Base-by-base conservation (phyloP, 1,140 invertebrate species). In the Lepidurus arcticus region DNA sequence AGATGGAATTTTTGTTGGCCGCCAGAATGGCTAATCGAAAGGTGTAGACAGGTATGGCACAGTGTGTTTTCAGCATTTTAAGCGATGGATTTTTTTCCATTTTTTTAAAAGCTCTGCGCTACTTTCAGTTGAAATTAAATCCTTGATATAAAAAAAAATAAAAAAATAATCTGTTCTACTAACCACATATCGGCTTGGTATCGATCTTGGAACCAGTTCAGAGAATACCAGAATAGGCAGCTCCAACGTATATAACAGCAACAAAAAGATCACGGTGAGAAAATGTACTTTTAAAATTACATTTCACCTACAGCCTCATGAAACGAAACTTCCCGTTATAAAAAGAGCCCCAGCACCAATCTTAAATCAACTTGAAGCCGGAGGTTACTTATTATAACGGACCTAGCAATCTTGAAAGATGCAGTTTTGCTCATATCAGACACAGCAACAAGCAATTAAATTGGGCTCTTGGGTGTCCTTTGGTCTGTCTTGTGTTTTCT, bases 381-480 rank as follows among this genome's bases (percentile, higher is more conserved):
- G 53, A 65, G 53, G 53, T 65, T 65, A 65, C 16, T 16, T 65
- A 65, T 65, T 65, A 65, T 65, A 65, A 65, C 53, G 53, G 53
- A 65, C 53, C 53, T 65, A 65, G 53, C 53, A 65, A 65, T 65
- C 21, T 65, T 7, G 21, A 21, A 65, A n/a, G 53, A n/a, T 65
- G 53, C 16, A 65, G 47, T 65, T 65, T 65, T 13, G 21, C 53
- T 65, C 53, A 16, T 11, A 34, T 34, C 34, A 65, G 13, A 65
- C 16, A 65, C 53, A 65, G 21, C 53, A 34, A 21, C 53, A 65
- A 21, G 13, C 53, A 65, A n/a, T 11, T n/a, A 65, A 65, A n/a
- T 65, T 7, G 16, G 16, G 53, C 53, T 65, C 53, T 65, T 65
- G 1, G 7, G 8, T 16, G 13, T 65, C 53, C 53, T 65, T 65